Evolutionary conservation across 2,888 invertebrate genomes (phyloP), one percentile per base, ranked within the genome.

Genomic region (Polyommatus iphigenia): DNA sequence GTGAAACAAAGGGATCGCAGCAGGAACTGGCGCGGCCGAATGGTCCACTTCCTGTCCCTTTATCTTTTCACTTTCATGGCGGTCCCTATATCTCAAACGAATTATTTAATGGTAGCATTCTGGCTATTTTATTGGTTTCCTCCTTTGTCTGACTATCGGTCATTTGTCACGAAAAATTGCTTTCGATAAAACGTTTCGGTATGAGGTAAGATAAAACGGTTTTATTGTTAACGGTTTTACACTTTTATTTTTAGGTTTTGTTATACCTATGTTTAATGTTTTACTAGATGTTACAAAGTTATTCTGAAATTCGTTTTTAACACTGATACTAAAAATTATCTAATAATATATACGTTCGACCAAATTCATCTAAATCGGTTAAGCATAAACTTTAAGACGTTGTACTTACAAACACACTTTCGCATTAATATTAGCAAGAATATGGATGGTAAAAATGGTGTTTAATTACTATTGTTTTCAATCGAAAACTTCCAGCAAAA

Each of bases 31-130:
- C n/a, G 57, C 62, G 76, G 76, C 4, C 50, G 76, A 62, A 76
- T n/a, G 76, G n/a, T 50, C 36, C 41, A 76, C 62, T 76, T 76
- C 76, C 76, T 76, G 76, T 15, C 62, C 76, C 59, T 76, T 76
- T 76, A 76, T 76, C 76, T 76, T 76, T 76, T 75, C 29, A 75
- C 76, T 59, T 59, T 76, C 76, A 76, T 59, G 57, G 29, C 76
- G 54, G 54, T 76, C 76, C 32, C 54, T 62, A 24, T 76, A 76
- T 76, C 36, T 36, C 59, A 59, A 76, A 57, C 36, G 57, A 59
- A 76, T 59, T 59, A 76, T 57, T 62, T 76, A 76, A 76, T 76
- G 59, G 76, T 20, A 59, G 41, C 59, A 50, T 76, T 76, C 32
- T 57, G 62, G 76, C 76, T 62, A 76, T 76, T 76, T 75, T 76